Percentiles rank a stretch among this genome's conserved stretches.
These are phyloP conservation scores for Dendrolimus punctatus DNA, from an alignment of 1,140 invertebrate genomes.

Conservation along the genomic window DNA sequence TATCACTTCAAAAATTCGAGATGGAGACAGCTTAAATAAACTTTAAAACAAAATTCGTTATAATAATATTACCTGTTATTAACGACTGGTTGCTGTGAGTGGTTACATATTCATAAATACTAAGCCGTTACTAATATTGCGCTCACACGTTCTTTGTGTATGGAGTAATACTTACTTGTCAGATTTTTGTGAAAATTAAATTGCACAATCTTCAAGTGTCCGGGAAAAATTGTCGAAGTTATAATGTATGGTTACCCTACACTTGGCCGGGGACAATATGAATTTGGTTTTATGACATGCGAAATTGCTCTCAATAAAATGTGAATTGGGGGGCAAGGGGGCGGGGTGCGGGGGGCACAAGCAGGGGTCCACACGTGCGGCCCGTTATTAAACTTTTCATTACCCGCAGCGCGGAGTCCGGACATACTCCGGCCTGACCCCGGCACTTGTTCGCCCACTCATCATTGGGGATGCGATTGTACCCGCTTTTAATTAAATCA, in stretches of 20 bases:
- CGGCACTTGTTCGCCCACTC: slow-evolving; percentile 19
- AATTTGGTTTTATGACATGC: slow-evolving; percentile 66
- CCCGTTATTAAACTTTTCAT: slow-evolving; percentile 60
- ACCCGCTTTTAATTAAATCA: slow-evolving; percentile 3
- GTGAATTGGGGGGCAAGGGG: slow-evolving; percentile 30
- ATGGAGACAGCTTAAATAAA: too few species aligned
- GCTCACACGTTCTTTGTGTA: too few species aligned
- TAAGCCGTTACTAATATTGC: too few species aligned
- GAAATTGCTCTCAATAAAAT: slow-evolving; percentile 59
- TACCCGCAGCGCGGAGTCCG: slow-evolving; percentile 19
- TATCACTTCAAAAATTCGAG: too few species aligned
- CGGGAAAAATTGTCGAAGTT: too few species aligned
- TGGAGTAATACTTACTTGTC: too few species aligned
- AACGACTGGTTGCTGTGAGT: too few species aligned
- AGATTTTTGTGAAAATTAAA: too few species aligned
- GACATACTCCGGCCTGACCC: slow-evolving; percentile 13
- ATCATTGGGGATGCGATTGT: slow-evolving; percentile 2
- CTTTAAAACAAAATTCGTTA: too few species aligned
- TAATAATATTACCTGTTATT: too few species aligned
- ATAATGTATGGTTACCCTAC: slow-evolving; percentile 6
- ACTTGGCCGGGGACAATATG: slow-evolving; percentile 32
- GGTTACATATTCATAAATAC: too few species aligned
- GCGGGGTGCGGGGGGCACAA: slow-evolving; percentile 5
- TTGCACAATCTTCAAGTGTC: too few species aligned
- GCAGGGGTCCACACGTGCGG: slow-evolving; percentile 26